Evolutionary conservation across 2,113 vertebrate genomes (phyloP).

Genomic region (Ictalurus furcatus): DNA sequence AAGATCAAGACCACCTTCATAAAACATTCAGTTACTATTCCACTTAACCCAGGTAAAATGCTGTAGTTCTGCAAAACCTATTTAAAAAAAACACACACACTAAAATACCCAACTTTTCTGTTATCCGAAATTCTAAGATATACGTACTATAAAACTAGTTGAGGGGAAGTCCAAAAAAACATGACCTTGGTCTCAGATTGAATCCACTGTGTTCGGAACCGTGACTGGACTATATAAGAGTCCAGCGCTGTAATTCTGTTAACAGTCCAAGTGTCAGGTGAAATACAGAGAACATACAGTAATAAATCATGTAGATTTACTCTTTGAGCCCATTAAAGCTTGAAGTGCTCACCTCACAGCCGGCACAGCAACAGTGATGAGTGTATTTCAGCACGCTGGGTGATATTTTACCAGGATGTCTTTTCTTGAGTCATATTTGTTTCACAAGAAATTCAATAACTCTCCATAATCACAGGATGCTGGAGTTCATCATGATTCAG

Average conservation of each 20-base stretch:
- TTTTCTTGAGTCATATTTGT: background rate
- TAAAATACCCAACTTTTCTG: background rate
- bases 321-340: background rate
- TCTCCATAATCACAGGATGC: slow-evolving; percentile 10
- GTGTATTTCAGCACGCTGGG: background rate
- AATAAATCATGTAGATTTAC: background rate
- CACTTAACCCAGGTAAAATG: background rate
- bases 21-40: slow-evolving; percentile 59
- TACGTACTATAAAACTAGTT: too few relatives aligned
- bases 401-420: background rate
- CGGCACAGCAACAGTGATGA: background rate
- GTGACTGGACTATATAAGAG: background rate
- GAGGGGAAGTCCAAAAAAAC: background rate
- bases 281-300: background rate
- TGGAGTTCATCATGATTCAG: slow-evolving; percentile 23
- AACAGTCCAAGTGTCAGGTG: background rate
- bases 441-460: slow-evolving; percentile 14
- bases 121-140: background rate
- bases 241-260: background rate
- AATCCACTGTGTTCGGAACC: background rate
- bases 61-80: background rate
- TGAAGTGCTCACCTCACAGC: background rate
- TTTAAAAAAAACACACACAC: background rate
- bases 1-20: slow-evolving; percentile 61
- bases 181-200: background rate